A percentile compares a stretch with the other conserved stretches of the same genome.
Conservation (phyloP, 1,140 invertebrate genomes). For the Philopotamus ludificatus region DNA sequence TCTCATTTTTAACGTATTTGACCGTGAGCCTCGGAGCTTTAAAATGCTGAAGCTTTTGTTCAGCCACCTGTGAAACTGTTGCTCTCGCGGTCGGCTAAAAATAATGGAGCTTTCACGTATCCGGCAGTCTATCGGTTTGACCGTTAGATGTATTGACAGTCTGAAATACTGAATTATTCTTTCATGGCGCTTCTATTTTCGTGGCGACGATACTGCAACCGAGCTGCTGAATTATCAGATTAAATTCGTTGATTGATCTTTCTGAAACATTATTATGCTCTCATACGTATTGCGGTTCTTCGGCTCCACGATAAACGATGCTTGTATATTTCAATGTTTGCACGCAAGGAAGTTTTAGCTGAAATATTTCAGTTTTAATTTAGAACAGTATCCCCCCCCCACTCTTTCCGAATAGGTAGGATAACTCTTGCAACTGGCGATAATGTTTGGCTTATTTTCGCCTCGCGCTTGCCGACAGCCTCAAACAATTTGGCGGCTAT, state of each 20-base stretch:
- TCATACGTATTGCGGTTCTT: too few relatives aligned
- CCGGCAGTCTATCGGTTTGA: too few relatives aligned
- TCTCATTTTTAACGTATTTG: neutral
- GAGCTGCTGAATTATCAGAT: too few relatives aligned
- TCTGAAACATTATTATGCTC: too few relatives aligned
- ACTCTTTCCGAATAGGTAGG: too few relatives aligned
- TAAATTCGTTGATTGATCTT: too few relatives aligned
- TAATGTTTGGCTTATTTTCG: neutral
- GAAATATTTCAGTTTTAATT: too few relatives aligned
- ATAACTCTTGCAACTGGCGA: neutral
- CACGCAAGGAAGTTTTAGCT: too few relatives aligned
- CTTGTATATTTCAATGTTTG: too few relatives aligned
- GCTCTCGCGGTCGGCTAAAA: neutral
- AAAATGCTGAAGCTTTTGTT: slow-evolving; percentile 12
- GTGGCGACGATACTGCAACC: too few relatives aligned
- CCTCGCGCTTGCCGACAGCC: neutral
- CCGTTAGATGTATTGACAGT: neutral
- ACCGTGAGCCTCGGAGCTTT: neutral
- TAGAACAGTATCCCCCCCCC: too few relatives aligned
- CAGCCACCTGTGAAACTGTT: slow-evolving; percentile 15
- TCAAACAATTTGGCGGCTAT: neutral
- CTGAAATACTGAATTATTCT: neutral
- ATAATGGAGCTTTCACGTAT: neutral
- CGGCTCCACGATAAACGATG: too few relatives aligned
- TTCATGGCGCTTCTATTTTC: neutral